Base-by-base conservation (phyloP, 2,797 vertebrate genomes). In the Eurystomus glaucurus region DNA sequence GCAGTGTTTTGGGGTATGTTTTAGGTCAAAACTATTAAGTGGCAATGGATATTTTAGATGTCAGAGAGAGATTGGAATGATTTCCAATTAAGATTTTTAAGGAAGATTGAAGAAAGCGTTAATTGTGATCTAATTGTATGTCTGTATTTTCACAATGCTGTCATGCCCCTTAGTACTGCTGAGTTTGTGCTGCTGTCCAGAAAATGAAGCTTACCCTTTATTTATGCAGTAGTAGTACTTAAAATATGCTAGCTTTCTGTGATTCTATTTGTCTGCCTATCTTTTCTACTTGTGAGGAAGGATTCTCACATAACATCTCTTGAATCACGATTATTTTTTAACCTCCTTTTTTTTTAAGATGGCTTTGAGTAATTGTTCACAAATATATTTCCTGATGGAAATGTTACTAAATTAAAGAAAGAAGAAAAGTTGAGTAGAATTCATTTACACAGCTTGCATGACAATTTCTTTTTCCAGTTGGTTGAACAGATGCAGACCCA, bases 401-500 rank as follows among this genome's bases (percentile, higher is more conserved):
- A 72, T 88, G 52, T 93, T 95, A 85, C n/a, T 83, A 85, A 94
- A 55, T 35, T 12, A 10, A 20, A 22, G 55, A 81, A 92, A 89
- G 92, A 51, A 88, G 94, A 29, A 55, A 86, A 96, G 48, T 84
- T 64, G 70, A 94, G 61, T 80, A 94, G 93, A 94, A 98, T 97
- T 98, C 95, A 97, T 98, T 98, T 98, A 94, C 98, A 97, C 97
- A 96, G 96, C 97, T 98, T 97, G 97, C 95, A 79, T 97, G 97
- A 97, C 91, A 82, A 92, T 97, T 98, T 98, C 69, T 97, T 87
- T 98, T 98, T 98, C 97, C 97, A 97, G 98, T 98, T 98, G 98
- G 97, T 88, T 98, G 97, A 98, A 98, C 98, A 98, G 98, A 98
- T 98, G 98, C 98, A 92, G 84, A 94, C 98, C 98, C 97, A 97